phyloP scores from a whole-genome alignment of 2,797 vertebrate genomes.

The Esox masquinongy region DNA sequence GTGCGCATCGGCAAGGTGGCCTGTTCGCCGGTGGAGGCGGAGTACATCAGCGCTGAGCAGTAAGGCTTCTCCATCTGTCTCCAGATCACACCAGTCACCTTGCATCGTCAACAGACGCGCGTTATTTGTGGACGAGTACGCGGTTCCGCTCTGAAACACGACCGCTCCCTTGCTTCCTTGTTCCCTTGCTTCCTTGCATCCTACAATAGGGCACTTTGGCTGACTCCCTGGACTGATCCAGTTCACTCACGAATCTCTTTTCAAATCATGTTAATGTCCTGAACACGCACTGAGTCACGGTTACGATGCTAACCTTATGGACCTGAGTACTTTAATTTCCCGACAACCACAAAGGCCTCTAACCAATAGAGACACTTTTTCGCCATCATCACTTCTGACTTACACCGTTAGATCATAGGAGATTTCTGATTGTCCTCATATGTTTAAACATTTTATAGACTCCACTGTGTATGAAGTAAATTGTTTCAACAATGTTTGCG shows the following conservation, averaged over 20 bases:
- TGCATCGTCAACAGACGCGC: no score
- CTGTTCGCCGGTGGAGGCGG: slow-evolving; percentile 89
- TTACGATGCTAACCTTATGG: not conserved
- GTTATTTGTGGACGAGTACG: no score
- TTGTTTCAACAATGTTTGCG: no score
- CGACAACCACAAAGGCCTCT: not conserved
- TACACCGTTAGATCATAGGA: no score
- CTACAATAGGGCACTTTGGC: not conserved
- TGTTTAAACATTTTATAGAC: no score
- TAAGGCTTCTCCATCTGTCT: slow-evolving; percentile 67
- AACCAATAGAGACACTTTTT: not conserved
- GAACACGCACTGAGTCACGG: not conserved
- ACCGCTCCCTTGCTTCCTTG: not conserved
- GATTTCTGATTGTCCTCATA: no score
- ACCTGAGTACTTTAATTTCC: not conserved
- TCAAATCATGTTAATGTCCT: not conserved
- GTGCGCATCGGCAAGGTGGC: slow-evolving; percentile 90
- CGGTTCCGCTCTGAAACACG: no score
- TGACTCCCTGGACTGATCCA: not conserved
- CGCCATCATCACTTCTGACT: not conserved
- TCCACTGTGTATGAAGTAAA: no score
- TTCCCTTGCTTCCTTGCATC: not conserved
- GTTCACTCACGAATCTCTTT: not conserved
- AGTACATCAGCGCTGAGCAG: slow-evolving; percentile 98
- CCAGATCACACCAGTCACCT: no score